Base-by-base conservation (phyloP, 1,140 invertebrate species). In the Drosophila guanche region DNA sequence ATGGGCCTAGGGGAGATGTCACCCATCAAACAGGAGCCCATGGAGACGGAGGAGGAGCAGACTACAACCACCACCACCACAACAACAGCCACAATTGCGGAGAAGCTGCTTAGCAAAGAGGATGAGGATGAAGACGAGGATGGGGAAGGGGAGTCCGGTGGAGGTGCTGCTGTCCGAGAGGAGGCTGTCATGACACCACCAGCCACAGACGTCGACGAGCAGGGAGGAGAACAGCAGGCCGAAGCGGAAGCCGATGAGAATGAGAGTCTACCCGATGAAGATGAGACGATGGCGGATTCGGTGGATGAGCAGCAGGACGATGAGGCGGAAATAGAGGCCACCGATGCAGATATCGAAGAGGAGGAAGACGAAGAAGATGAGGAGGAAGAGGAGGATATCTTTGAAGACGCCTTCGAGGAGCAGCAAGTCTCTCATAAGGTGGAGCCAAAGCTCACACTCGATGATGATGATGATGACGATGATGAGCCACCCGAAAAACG, bases 261-360 rank as follows among this genome's bases (percentile, higher is more conserved):
- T 37, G 76, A 81, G 7, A 84, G 79, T 45, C 55, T 75, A 55
- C 58, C 56, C 14, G 84, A 90, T 5, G 83, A 68, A 16, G 83
- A 79, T 5, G 75, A 84, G 33, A 90, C 65, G 27, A 71, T 90
- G 63, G 80, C 69, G 16, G 83, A 89, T 56, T 85, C 67, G n/a
- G 68, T 84, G 10, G 83, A 78, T 29, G 77, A 83, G 5, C 47
- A 73, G 54, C 57, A 47, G 8, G 89, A 85, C 46, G 77, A 67
- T 53, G 84, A 90, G 25, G 77, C 61, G 6, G 89, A 81, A 29
- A 81, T 79, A 2, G 89, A 90, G 45, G 83, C 77, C 22, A 89
- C 85, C 22, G 89, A 89, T 77, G 89, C 86, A 4, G 89, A 90
- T 60, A 73, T 77, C 12, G 89, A 79, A 40, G 81, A 85, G 42